Base-by-base conservation (phyloP, 2,113 vertebrate genomes). In the Aldabrachelys gigantea region DNA sequence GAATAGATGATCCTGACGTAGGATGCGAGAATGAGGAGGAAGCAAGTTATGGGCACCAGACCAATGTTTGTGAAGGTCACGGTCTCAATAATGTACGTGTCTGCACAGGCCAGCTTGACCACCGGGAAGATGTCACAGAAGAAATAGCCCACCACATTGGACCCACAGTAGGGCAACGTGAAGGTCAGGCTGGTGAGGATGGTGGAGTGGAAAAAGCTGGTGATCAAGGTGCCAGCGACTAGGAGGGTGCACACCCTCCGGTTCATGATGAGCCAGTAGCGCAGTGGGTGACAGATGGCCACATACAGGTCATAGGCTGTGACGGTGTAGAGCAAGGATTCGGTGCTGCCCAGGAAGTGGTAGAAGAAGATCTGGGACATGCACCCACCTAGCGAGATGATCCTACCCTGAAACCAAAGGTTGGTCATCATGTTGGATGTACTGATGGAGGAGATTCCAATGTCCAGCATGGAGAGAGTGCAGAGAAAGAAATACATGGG, bases 231-330 rank as follows among this genome's bases (percentile, higher is more conserved):
- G 22, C 80, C 95, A 9, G 96, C 22, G 8, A 97, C 4, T 49
- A 98, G 92, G 22, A 85, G 49, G 85, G 97, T 38, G 11, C 95
- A 97, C 1, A 80, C 38, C 31, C 81, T 83, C 1, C 84, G 59
- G 31, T 91, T 98, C 97, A 98, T 98, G 84, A 98, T n/a, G 72
- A 94, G 35, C 0, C 85, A 54, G 86, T 98, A 98, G 56, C 93
- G 93, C 79, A 98, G 96, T 2, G 98, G 97, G 50, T 92, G 53
- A 78, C 98, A 98, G n/a, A 97, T 97, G 90, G n/a, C n/a, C n/a
- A n/a, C n/a, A n/a, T n/a, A n/a, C n/a, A n/a, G 90, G 98, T 96
- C 98, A 14, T 97, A 98, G 8, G 98, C 98, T 98, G 98, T 98
- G 80, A 98, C 96, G 0, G 90, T 98, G 47, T 98, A 95, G 49